Evolutionary conservation across 2,797 vertebrate genomes (phyloP).

Genomic region (Odontamblyopus rebecca): DNA sequence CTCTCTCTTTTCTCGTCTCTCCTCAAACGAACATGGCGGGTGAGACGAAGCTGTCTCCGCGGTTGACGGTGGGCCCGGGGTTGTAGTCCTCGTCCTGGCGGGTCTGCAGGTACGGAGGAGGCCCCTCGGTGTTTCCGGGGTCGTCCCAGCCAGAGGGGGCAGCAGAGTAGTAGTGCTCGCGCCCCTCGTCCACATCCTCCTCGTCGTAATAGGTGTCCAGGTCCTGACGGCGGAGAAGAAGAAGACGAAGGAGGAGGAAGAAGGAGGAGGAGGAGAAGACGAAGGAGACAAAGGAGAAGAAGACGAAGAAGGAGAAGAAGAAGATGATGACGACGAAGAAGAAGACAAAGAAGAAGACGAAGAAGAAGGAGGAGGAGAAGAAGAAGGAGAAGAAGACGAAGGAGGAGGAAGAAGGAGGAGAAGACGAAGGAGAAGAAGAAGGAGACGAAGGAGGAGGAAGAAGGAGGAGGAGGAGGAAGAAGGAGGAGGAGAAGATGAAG

Average conservation of each 20-base stretch:
- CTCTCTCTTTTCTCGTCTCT: no score
- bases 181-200: slow-evolving; percentile 15
- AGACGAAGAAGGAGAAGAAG: no score
- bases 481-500: no score
- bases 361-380: no score
- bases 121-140: slow-evolving; percentile 47
- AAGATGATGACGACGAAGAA: no score
- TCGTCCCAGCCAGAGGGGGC: slow-evolving; percentile 65
- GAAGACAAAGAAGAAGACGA: not conserved
- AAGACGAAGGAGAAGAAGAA: no score
- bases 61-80: slow-evolving; percentile 40
- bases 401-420: no score
- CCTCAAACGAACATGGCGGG: slow-evolving; percentile 76
- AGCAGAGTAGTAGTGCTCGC: slow-evolving; percentile 46
- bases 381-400: no score
- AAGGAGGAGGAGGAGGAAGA: no score
- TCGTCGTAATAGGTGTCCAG: slow-evolving; percentile 62
- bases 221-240: slow-evolving; percentile 57
- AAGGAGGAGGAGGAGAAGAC: no score
- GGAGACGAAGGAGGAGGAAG: no score
- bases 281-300: no score
- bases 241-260: not conserved
- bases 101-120: slow-evolving; percentile 54
- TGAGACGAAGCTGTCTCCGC: slow-evolving; percentile 78
- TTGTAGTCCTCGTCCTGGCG: slow-evolving; percentile 32